Evolutionary conservation across 1,140 invertebrate genomes (phyloP).

Genomic region (Plodia interpunctella): DNA sequence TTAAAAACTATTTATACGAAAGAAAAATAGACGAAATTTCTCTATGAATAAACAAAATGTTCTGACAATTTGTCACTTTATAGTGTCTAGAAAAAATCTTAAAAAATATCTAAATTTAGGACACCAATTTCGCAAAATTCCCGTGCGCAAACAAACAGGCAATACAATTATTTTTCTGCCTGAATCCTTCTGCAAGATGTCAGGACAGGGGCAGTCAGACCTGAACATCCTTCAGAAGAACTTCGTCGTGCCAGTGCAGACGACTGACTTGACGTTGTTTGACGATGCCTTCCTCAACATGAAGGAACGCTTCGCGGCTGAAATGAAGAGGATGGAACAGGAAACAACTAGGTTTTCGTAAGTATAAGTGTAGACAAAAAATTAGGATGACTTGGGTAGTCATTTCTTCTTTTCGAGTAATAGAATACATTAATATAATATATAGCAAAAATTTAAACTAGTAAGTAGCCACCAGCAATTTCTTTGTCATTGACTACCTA

Average conservation of each 20-base stretch:
- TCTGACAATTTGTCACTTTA: not conserved
- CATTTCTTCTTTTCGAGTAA: no score
- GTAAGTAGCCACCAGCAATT: no score
- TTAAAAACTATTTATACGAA: no score
- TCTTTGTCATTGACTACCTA: no score
- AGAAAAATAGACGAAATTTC: no score
- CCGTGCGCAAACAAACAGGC: not conserved
- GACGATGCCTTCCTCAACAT: constrained; percentile 32
- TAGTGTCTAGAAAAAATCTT: not conserved
- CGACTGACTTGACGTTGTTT: constrained; percentile 31
- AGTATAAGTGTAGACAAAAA: not conserved
- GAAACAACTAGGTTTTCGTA: constrained; percentile 45
- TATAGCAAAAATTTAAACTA: no score
- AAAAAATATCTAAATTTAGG: not conserved
- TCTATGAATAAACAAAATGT: not conserved
- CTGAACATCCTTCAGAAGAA: constrained; percentile 21
- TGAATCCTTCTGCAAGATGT: constrained; percentile 17
- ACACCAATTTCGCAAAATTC: not conserved
- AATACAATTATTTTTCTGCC: not conserved
- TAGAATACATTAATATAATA: no score
- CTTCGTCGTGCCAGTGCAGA: constrained; percentile 32
- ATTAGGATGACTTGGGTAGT: no score
- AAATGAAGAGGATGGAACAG: constrained; percentile 41
- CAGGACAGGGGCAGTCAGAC: constrained; percentile 15
- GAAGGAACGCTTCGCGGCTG: constrained; percentile 35